These are phyloP conservation scores for Tenebrosternarchus preto DNA, from an alignment of 2,113 vertebrate genomes.

Conservation along the genomic window DNA sequence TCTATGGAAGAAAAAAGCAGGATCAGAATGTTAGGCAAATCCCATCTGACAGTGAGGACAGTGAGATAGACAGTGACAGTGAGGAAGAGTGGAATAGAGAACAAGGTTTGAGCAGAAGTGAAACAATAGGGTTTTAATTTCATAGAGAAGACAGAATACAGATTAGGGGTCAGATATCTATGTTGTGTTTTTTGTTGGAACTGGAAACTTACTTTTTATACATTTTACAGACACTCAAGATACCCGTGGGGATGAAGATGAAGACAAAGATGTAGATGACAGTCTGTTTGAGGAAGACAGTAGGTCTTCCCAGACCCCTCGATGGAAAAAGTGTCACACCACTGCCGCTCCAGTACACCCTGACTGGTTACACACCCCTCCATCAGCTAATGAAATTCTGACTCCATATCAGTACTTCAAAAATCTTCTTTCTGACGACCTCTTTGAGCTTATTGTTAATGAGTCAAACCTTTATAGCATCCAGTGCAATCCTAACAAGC, in stretches of 20 bases:
- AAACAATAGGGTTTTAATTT: not conserved
- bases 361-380: slow-evolving; percentile 25
- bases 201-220: slow-evolving; percentile 30
- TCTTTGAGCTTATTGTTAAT: too few species aligned
- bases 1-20: too few species aligned
- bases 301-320: slow-evolving; percentile 29
- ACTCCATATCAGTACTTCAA: not conserved
- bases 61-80: slow-evolving; percentile 4
- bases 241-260: slow-evolving; percentile 5
- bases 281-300: slow-evolving; percentile 7
- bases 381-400: not conserved
- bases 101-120: slow-evolving; percentile 22
- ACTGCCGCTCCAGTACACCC: slow-evolving; percentile 28
- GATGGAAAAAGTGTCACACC: slow-evolving; percentile 40
- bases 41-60: not conserved
- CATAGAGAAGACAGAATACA: slow-evolving; percentile 6
- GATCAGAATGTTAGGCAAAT: not conserved
- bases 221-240: slow-evolving; percentile 31
- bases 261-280: slow-evolving; percentile 13
- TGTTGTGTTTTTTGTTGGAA: slow-evolving; percentile 20
- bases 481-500: too few species aligned
- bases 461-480: too few species aligned
- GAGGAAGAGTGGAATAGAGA: slow-evolving; percentile 10
- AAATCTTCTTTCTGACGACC: too few species aligned
- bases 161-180: not conserved